Conservation (phyloP, 2,113 vertebrate species). For the Marmota flaviventris region DNA sequence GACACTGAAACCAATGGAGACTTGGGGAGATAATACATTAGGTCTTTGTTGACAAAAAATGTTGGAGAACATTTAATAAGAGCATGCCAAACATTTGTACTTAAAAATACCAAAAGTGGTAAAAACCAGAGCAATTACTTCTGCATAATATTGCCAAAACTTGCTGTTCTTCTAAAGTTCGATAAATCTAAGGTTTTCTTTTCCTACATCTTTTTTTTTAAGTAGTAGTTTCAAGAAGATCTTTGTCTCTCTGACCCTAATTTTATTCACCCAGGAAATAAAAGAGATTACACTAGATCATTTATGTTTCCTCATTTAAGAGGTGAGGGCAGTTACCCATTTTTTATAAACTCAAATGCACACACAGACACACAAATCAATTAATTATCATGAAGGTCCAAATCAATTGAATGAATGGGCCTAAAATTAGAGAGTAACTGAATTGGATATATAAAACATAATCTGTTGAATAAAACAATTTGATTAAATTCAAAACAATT, state of each 20-base stretch:
- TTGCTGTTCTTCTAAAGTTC: not conserved
- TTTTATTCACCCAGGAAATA: not conserved
- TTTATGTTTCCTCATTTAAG: not conserved
- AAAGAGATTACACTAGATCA: not conserved
- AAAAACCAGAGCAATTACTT: conserved; percentile 34
- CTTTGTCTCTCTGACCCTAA: not conserved
- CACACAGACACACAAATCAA: not conserved
- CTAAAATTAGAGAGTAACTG: not conserved
- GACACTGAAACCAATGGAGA: not conserved
- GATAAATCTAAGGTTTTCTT: not conserved
- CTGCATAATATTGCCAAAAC: not conserved
- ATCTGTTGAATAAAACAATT: not conserved
- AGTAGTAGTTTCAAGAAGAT: not conserved
- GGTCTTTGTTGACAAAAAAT: conserved; percentile 1
- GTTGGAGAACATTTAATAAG: conserved; percentile 43
- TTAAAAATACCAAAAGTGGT: conserved; percentile 1
- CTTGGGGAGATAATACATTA: not conserved
- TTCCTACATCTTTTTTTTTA: not conserved
- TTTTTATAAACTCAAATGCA: not conserved
- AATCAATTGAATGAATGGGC: not conserved
- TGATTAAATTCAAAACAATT: conserved; percentile 27
- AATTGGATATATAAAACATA: not conserved
- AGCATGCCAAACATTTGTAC: conserved; percentile 39
- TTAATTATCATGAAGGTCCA: not conserved
- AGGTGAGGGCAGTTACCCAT: not conserved